phyloP scores from a whole-genome alignment of 35 echinoderm and acorn worm genomes.

The Anneissia japonica region DNA sequence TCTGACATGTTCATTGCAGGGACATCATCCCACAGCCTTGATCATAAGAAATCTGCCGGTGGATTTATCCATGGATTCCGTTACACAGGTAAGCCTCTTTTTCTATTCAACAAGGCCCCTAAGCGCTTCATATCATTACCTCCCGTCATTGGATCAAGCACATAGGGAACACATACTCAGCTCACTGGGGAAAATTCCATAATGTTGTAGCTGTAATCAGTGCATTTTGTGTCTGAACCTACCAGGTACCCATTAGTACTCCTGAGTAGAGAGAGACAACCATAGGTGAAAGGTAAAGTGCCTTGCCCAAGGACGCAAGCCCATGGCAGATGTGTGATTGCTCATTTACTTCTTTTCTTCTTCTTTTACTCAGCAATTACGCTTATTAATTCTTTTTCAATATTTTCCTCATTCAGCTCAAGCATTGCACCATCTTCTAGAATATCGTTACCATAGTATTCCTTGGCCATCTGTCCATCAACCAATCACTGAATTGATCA shows the following conservation, averaged over 20 bases:
- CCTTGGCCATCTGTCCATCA: constrained; percentile 65
- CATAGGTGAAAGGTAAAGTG: no score
- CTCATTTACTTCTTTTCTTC: no score
- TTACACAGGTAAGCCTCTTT: constrained; percentile 70
- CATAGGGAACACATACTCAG: background rate
- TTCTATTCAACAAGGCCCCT: no score
- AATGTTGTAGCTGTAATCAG: background rate
- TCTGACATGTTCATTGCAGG: constrained; percentile 81
- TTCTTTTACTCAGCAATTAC: no score
- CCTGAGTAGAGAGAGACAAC: no score
- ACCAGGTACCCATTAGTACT: no score
- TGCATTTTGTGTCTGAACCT: no score
- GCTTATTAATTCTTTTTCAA: no score
- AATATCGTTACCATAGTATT: constrained; percentile 67
- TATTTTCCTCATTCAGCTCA: constrained; percentile 45
- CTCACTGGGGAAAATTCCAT: background rate
- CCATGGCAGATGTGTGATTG: no score
- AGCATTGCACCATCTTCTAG: constrained; percentile 68
- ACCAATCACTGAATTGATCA: constrained; percentile 66
- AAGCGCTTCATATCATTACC: no score
- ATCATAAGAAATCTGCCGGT: constrained; percentile 81
- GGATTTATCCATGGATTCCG: constrained; percentile 95
- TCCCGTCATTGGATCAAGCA: no score
- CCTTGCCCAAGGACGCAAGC: no score
- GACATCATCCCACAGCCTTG: constrained; percentile 78